These are phyloP conservation scores for Bathynomus jamesi DNA, from an alignment of 1,140 invertebrate species.

Conservation along the genomic window DNA sequence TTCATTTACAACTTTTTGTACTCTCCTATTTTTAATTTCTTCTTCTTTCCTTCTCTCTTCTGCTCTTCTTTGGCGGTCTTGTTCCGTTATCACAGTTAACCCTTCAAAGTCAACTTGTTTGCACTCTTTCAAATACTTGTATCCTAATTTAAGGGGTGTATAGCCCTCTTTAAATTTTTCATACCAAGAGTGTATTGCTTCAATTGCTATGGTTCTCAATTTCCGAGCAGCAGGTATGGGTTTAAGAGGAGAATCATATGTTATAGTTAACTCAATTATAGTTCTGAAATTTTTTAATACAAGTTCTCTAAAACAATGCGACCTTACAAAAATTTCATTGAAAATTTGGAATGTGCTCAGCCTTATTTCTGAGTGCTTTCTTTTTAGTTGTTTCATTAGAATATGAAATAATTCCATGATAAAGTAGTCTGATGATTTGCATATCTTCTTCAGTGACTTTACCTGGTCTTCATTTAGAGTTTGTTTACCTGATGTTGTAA, in stretches of 20 bases:
- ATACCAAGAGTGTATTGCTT: conserved; percentile 28
- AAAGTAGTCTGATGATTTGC: conserved; percentile 26
- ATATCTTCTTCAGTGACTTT: conserved; percentile 32
- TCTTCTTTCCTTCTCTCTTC: conserved; percentile 22
- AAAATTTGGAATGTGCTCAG: conserved; percentile 32
- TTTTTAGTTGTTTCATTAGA: conserved; percentile 24
- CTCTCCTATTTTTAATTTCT: conserved; percentile 22
- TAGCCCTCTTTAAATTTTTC: conserved; percentile 23
- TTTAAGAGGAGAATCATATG: conserved; percentile 16
- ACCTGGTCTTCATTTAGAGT: conserved; percentile 28
- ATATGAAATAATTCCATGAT: conserved; percentile 25
- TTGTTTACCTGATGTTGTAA: conserved; percentile 33
- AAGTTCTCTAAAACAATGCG: conserved; percentile 29
- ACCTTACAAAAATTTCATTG: conserved; percentile 31
- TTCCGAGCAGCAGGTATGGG: conserved; percentile 18
- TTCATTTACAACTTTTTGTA: conserved; percentile 22
- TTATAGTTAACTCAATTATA: conserved; percentile 9
- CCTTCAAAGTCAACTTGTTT: conserved; percentile 32
- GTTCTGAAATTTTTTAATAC: conserved; percentile 20
- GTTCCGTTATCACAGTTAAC: conserved; percentile 19
- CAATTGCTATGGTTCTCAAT: conserved; percentile 23
- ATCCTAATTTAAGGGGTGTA: conserved; percentile 15
- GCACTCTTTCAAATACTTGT: conserved; percentile 24
- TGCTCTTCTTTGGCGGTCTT: conserved; percentile 22
- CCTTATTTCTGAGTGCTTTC: conserved; percentile 32